These are phyloP conservation scores for Helicoverpa zea DNA, from an alignment of 1,140 invertebrate species.

Conservation along the genomic window DNA sequence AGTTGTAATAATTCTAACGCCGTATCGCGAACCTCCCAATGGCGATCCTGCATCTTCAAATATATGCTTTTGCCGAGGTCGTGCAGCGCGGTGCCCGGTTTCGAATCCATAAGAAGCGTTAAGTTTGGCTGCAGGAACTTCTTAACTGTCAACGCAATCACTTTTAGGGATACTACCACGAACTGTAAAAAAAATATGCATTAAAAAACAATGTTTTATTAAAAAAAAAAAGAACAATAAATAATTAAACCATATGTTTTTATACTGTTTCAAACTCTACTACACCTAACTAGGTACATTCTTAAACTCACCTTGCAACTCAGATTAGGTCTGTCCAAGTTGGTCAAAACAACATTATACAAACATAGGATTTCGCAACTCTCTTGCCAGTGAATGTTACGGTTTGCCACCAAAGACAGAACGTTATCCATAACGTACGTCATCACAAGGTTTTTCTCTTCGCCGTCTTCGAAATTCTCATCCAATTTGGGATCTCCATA, in stretches of 20 bases:
- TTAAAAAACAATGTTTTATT: background rate
- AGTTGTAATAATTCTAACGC: conserved; percentile 91
- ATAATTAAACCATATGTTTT: no score
- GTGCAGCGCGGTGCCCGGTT: conserved; percentile 88
- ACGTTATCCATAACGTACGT: conserved; percentile 88
- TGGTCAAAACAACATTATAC: conserved; percentile 85
- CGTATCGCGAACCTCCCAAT: conserved; percentile 92
- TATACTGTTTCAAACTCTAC: no score
- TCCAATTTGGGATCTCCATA: conserved; percentile 58
- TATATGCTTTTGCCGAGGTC: conserved; percentile 89
- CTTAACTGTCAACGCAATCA: conserved; percentile 90
- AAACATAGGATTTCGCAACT: conserved; percentile 90
- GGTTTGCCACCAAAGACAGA: conserved; percentile 89
- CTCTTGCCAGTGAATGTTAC: conserved; percentile 92
- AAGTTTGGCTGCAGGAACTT: conserved; percentile 92
- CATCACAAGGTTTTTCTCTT: conserved; percentile 76
- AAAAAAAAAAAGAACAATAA: no score
- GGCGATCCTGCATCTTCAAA: conserved; percentile 90
- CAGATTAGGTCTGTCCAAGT: conserved; percentile 87
- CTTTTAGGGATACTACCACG: conserved; percentile 89
- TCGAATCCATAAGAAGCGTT: conserved; percentile 89
- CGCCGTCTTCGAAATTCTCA: conserved; percentile 59
- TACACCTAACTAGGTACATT: background rate
- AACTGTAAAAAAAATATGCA: conserved; percentile 85
- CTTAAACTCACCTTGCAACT: conserved; percentile 83